Evolutionary conservation across 2,113 vertebrate species (phyloP), one percentile per base, ranked within the genome.

Genomic region (Tenebrosternarchus preto): DNA sequence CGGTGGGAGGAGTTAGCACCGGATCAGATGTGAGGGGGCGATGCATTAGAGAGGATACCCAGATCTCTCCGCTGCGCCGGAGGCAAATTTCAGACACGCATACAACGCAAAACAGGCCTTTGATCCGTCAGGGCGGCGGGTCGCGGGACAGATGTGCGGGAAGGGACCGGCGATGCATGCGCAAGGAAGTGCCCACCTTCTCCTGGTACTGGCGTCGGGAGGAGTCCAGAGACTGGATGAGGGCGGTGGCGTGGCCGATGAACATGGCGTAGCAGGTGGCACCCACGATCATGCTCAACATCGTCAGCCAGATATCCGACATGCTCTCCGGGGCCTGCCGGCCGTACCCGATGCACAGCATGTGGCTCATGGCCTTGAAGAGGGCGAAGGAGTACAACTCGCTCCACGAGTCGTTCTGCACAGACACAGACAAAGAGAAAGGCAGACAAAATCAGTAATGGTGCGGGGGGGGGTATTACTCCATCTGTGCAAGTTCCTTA

Each of bases 301-400:
- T 99, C 1, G 97, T 99, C 43, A 99, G 93, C 97, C 97, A 99
- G 92, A 99, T 96, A 88, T 99, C 97, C 0, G 97, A 96, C 97
- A 98, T 98, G 92, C 97, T 96, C 91, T 98, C 96, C 0, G 97
- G 97, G 0, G 97, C 97, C 88, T 99, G 97, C 29, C 96, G 91
- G 61, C 97, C 97, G 0, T 99, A 98, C 6, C 97, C 97, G 1
- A 99, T 99, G 88, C 97, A 99, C 57, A 99, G 92, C 97, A 99
- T 99, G 93, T 99, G 98, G 90, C 98, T 99, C 98, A 99, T 99
- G 77, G 98, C 97, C 91, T 99, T 99, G 92, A 99, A 99, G 84
- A 99, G 94, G 3, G 97, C 97, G 0, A 96, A 99, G 88, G 97
- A 99, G 84, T 99, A 99, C 2, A 98, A 93, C 89, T 99, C 96